Evolutionary conservation across 2,888 invertebrate genomes (phyloP).

Genomic region (Alloplasta piceator): DNA sequence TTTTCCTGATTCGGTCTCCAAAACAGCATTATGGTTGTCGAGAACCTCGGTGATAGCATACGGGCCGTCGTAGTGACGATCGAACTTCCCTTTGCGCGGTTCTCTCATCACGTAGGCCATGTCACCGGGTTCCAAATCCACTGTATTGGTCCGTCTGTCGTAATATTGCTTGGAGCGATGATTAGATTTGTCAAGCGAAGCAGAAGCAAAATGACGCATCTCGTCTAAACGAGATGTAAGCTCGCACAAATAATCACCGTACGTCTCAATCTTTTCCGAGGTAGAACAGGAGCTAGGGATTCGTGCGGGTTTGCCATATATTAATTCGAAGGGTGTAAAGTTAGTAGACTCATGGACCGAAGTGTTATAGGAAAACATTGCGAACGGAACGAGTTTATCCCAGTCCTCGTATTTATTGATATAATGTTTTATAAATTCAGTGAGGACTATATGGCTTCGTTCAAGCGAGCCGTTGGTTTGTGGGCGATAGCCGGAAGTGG

Average conservation of each 20-base stretch:
- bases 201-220: neutral
- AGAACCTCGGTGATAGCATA: conserved; percentile 28
- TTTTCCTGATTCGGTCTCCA: conserved; percentile 25
- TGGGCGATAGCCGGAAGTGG: too few species aligned
- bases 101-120: conserved; percentile 32
- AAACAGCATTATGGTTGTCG: conserved; percentile 31
- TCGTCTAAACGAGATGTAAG: neutral
- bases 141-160: neutral
- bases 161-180: conserved; percentile 1
- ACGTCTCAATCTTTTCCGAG: too few species aligned
- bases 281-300: too few species aligned
- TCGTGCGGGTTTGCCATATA: too few species aligned
- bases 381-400: too few species aligned
- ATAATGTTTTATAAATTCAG: conserved; percentile 53
- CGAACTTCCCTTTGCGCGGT: conserved; percentile 43
- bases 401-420: conserved; percentile 51
- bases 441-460: conserved; percentile 44
- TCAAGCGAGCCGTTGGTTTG: conserved; percentile 52
- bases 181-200: neutral
- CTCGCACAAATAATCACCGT: too few species aligned
- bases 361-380: too few species aligned
- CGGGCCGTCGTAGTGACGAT: conserved; percentile 49
- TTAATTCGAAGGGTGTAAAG: too few species aligned
- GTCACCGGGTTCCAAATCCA: conserved; percentile 13
- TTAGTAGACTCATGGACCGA: too few species aligned